Percentiles rank a stretch among this genome's conserved stretches.
phyloP scores from a whole-genome alignment of 2,888 invertebrate species.

The Amblyjoppa proteus region DNA sequence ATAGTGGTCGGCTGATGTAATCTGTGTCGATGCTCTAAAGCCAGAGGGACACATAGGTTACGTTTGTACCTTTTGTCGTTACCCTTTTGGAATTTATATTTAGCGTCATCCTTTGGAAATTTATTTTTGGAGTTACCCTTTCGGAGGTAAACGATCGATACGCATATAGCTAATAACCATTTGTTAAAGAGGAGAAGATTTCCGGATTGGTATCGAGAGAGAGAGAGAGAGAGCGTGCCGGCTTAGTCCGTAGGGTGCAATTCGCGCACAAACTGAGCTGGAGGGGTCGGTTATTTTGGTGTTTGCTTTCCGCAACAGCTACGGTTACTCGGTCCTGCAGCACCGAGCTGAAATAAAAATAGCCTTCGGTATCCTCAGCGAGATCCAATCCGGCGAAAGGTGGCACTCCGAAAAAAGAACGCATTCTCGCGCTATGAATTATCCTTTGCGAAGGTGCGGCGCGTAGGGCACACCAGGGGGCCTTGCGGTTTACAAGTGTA shows the following conservation, averaged over 20 bases:
- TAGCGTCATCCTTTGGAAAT: no score
- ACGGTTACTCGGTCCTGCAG: background rate
- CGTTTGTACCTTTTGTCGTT: no score
- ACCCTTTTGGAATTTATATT: no score
- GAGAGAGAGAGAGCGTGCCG: background rate
- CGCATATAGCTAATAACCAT: background rate
- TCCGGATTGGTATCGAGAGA: background rate
- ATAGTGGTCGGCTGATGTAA: no score
- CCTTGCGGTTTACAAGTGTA: background rate
- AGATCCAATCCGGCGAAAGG: constrained; percentile 13
- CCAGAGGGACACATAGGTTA: background rate
- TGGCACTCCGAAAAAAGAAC: background rate
- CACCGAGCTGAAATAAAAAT: constrained; percentile 7
- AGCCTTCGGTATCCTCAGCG: background rate
- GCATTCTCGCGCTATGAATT: constrained; percentile 10
- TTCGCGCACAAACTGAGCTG: background rate
- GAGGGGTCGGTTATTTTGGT: background rate
- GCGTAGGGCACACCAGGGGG: background rate
- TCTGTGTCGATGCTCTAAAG: background rate
- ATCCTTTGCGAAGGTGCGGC: constrained; percentile 1
- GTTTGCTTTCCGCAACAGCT: background rate
- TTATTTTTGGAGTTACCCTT: background rate
- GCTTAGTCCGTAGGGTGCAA: background rate
- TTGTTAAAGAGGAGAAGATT: background rate
- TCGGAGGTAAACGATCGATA: background rate